Evolutionary conservation across 2,888 invertebrate genomes (phyloP).

Genomic region (Melieria omissa): DNA sequence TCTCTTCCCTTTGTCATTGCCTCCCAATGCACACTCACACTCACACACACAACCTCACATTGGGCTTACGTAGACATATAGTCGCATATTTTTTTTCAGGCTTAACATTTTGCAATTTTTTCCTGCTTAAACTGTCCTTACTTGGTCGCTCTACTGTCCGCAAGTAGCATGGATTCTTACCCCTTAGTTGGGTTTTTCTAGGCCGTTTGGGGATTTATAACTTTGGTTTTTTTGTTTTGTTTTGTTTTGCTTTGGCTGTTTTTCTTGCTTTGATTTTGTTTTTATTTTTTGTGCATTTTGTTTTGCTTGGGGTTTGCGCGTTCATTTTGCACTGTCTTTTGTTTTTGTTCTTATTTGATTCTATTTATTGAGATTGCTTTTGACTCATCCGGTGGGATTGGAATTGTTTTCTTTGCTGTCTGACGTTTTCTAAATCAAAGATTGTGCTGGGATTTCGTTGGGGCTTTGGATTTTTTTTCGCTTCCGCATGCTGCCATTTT

Average conservation of each 20-base stretch:
- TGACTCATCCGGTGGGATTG: slow-evolving; percentile 26
- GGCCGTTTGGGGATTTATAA: slow-evolving; percentile 31
- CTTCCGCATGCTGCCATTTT: background rate
- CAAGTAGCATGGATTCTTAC: too few species aligned
- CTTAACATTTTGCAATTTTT: too few species aligned
- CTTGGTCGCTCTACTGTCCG: too few species aligned
- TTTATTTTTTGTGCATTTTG: slow-evolving; percentile 6
- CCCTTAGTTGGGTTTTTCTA: background rate
- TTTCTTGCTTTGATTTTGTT: slow-evolving; percentile 11
- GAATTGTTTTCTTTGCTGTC: slow-evolving; percentile 34
- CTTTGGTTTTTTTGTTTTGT: slow-evolving; percentile 24
- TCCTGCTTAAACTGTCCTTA: too few species aligned
- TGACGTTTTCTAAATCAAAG: slow-evolving; percentile 51
- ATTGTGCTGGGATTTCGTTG: slow-evolving; percentile 53
- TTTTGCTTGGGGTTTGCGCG: background rate
- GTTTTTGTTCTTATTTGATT: slow-evolving; percentile 31
- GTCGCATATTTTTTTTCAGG: too few species aligned
- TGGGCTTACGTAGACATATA: too few species aligned
- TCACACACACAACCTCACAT: too few species aligned
- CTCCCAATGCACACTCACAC: too few species aligned
- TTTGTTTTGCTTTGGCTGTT: slow-evolving; percentile 16
- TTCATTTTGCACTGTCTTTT: slow-evolving; percentile 35
- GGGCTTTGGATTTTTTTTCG: background rate
- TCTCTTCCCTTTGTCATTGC: too few species aligned
- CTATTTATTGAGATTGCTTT: slow-evolving; percentile 35